These are phyloP conservation scores for Tetranychus piercei DNA, from an alignment of 2,888 invertebrate species.

Conservation along the genomic window DNA sequence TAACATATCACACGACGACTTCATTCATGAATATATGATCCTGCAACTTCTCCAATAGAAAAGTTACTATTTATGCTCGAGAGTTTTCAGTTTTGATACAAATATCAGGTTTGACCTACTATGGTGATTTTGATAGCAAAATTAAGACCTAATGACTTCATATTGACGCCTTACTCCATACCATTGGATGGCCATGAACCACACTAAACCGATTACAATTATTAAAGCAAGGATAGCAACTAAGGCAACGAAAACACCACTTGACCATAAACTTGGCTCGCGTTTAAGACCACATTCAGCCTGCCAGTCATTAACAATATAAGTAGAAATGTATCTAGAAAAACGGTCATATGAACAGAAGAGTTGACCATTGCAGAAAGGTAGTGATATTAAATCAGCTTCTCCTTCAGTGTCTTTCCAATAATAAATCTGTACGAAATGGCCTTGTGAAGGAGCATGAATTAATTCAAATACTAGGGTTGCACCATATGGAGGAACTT, in stretches of 20 bases:
- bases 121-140: not conserved
- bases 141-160: not conserved
- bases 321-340: slow-evolving; percentile 4
- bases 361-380: not conserved
- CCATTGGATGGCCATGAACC: not conserved
- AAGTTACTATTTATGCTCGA: not conserved
- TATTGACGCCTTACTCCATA: not conserved
- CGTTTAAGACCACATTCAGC: slow-evolving; percentile 15
- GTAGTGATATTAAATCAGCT: slow-evolving; percentile 13
- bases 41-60: no score
- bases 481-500: slow-evolving; percentile 19
- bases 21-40: no score
- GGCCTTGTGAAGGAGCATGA: slow-evolving; percentile 6
- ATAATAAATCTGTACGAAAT: slow-evolving; percentile 12
- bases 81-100: not conserved
- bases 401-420: slow-evolving; percentile 19
- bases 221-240: not conserved
- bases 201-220: not conserved
- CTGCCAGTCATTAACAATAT: slow-evolving; percentile 19
- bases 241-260: not conserved
- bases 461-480: slow-evolving; percentile 18
- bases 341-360: slow-evolving; percentile 12
- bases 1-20: no score
- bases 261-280: not conserved
- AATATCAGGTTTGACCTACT: not conserved